Percentiles rank a stretch among this genome's conserved stretches.
Evolutionary conservation across 2,888 invertebrate genomes (phyloP).

Genomic region (Syritta pipiens): DNA sequence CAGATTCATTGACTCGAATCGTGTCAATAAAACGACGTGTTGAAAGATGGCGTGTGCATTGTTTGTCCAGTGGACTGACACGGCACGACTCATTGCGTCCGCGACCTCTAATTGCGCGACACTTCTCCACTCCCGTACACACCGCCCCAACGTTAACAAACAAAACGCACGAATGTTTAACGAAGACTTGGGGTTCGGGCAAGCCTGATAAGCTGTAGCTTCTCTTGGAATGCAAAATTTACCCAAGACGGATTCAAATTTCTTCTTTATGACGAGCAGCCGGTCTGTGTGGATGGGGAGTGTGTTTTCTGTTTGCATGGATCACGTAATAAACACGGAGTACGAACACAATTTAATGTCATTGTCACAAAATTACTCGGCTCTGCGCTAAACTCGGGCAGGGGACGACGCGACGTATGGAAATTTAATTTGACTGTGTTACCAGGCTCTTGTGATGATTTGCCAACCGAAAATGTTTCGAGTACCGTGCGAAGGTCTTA

Average conservation of each 20-base stretch:
- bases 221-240: conserved; percentile 11
- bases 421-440: no score
- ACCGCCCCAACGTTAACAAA: conserved; percentile 35
- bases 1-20: not conserved
- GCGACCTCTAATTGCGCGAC: conserved; percentile 3
- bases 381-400: no score
- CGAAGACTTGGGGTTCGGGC: conserved; percentile 1
- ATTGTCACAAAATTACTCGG: conserved; percentile 9
- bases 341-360: not conserved
- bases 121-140: conserved; percentile 14
- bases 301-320: conserved; percentile 10
- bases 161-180: conserved; percentile 49
- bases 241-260: not conserved
- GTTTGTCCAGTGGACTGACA: conserved; percentile 22
- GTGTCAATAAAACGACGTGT: conserved; percentile 16
- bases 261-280: conserved; percentile 1
- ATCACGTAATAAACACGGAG: not conserved
- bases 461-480: no score
- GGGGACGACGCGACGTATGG: no score
- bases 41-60: conserved; percentile 48
- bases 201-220: conserved; percentile 14
- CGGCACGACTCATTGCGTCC: conserved; percentile 3
- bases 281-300: not conserved
- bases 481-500: no score
- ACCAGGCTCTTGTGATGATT: no score